Evolutionary conservation across 2,797 vertebrate species (phyloP).

Genomic region (Phylloscopus collybita): DNA sequence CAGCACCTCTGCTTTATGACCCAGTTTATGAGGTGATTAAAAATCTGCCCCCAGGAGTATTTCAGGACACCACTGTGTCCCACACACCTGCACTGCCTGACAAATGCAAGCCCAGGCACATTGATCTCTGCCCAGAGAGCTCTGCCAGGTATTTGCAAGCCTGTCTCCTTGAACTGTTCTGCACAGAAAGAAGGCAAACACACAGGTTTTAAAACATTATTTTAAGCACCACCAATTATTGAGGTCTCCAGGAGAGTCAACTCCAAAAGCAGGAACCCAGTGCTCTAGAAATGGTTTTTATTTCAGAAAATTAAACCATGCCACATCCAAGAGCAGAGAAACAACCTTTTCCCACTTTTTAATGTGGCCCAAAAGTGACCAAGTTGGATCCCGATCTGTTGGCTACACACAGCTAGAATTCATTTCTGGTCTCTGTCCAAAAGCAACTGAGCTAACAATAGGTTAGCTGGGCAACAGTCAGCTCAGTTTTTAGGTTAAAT

Average conservation of each 20-base stretch:
- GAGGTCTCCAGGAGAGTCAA: not conserved
- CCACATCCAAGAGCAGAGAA: not conserved
- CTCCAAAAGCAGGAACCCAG: not conserved
- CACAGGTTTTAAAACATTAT: not conserved
- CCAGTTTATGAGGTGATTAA: not conserved
- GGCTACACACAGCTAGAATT: not conserved
- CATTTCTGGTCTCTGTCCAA: not conserved
- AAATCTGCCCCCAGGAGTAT: not conserved
- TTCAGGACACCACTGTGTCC: not conserved
- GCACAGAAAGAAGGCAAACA: not conserved
- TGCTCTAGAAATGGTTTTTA: not conserved
- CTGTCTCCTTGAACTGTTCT: not conserved
- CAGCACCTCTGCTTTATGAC: not conserved
- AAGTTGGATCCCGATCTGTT: not conserved
- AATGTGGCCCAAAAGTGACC: not conserved
- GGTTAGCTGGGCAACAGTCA: not conserved
- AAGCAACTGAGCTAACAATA: not conserved
- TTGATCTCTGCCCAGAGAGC: not conserved
- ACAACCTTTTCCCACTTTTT: not conserved
- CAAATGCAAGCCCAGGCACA: not conserved
- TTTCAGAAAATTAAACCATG: not conserved
- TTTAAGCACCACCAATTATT: not conserved
- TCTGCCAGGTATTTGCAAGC: not conserved
- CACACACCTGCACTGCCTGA: not conserved
- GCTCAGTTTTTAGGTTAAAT: not conserved